These are phyloP conservation scores for Philaethria dido DNA, from an alignment of 2,888 invertebrate species.

Conservation along the genomic window DNA sequence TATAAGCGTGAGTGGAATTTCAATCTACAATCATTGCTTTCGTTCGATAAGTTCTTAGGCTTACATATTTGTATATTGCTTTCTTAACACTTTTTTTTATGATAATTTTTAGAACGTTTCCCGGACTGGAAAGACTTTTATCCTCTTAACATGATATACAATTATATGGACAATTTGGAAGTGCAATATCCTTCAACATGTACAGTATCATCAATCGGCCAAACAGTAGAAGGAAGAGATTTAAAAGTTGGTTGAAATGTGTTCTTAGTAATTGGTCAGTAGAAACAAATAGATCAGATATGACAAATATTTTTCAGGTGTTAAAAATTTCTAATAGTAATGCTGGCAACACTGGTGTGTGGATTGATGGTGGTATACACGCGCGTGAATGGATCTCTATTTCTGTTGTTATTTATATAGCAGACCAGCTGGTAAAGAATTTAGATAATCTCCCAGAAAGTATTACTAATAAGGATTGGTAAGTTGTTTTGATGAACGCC, in stretches of 20 bases:
- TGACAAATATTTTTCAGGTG: constrained; percentile 57
- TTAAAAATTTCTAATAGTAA: constrained; percentile 89
- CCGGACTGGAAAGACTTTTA: constrained; percentile 92
- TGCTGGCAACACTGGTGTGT: constrained; percentile 86
- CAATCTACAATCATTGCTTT: too few species aligned
- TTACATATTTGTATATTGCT: not conserved
- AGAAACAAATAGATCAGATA: not conserved
- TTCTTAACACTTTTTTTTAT: not conserved
- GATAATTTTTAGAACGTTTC: constrained; percentile 53
- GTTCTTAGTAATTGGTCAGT: not conserved
- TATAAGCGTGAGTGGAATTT: too few species aligned
- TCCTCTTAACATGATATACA: constrained; percentile 86
- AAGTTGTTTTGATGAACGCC: constrained; percentile 50
- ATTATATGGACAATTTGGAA: constrained; percentile 88
- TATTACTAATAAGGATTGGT: constrained; percentile 93
- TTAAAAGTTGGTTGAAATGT: constrained; percentile 82
- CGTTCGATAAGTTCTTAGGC: too few species aligned
- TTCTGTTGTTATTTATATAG: constrained; percentile 89
- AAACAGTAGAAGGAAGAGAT: constrained; percentile 88
- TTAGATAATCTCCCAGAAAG: constrained; percentile 85
- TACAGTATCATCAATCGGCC: constrained; percentile 88
- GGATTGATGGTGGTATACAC: constrained; percentile 93
- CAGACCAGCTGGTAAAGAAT: constrained; percentile 88
- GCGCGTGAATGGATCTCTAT: constrained; percentile 96
- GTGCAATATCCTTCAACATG: constrained; percentile 89